phyloP scores from a whole-genome alignment of 2,888 invertebrate species.

The Drosophila atripex region DNA sequence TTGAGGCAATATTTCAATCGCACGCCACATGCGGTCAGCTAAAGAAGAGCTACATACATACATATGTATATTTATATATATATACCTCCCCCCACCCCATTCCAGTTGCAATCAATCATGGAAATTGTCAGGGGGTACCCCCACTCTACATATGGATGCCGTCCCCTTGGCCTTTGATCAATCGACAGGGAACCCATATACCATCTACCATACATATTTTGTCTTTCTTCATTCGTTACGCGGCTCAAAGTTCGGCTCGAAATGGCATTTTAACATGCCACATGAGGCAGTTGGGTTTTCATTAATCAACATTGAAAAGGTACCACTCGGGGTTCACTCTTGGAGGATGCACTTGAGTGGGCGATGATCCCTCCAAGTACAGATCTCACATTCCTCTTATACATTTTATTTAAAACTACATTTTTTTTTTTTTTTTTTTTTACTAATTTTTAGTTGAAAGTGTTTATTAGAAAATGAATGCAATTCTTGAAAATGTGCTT shows the following conservation, averaged over 20 bases:
- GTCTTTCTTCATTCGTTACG: conserved; percentile 66
- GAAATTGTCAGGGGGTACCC: conserved; percentile 33
- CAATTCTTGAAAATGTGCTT: conserved; percentile 7
- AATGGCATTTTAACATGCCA: conserved; percentile 65
- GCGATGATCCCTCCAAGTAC: neutral
- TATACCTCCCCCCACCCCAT: conserved; percentile 9
- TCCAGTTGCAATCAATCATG: conserved; percentile 65
- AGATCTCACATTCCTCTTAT: conserved; percentile 21
- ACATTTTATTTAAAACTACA: neutral
- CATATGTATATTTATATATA: too few relatives aligned
- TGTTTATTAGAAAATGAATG: neutral
- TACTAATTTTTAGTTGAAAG: neutral
- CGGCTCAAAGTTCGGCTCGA: conserved; percentile 59
- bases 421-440: neutral
- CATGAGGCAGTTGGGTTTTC: conserved; percentile 53
- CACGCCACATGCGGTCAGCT: conserved; percentile 64
- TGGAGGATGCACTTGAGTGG: conserved; percentile 49
- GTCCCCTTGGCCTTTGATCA: conserved; percentile 30
- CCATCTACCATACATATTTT: neutral
- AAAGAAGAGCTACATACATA: too few relatives aligned
- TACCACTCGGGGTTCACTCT: conserved; percentile 40
- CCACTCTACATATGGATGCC: too few relatives aligned
- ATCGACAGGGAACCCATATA: conserved; percentile 39
- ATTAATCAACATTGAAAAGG: conserved; percentile 74
- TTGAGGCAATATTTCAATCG: conserved; percentile 74